Evolutionary conservation across 35 echinoderm and acorn worm species (phyloP).

Genomic region (Ophiothrix spiculata): DNA sequence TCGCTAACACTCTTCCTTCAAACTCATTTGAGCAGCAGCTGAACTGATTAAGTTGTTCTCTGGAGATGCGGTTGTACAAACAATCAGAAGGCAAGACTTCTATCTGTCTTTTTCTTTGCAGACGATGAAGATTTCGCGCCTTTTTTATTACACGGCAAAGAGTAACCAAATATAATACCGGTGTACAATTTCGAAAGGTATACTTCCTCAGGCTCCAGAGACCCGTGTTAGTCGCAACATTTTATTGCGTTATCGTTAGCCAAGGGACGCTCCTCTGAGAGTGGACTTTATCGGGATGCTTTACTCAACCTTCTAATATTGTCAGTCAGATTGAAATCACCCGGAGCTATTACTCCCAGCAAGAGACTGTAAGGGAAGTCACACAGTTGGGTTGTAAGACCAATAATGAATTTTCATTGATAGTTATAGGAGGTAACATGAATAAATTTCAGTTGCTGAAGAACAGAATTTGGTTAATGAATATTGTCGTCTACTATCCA

Average conservation of each 20-base stretch:
- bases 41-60: background rate
- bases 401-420: no score
- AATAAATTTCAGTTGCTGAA: no score
- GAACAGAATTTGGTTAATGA: no score
- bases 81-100: background rate
- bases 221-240: background rate
- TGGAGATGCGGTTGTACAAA: background rate
- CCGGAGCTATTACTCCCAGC: background rate
- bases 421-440: no score
- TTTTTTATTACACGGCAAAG: background rate
- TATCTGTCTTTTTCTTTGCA: background rate
- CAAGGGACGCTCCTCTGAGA: background rate
- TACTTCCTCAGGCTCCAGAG: background rate
- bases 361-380: background rate
- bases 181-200: background rate
- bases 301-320: background rate
- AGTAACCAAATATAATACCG: background rate
- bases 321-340: background rate
- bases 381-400: constrained; percentile 1
- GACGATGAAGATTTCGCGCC: background rate
- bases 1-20: background rate
- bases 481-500: no score
- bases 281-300: background rate
- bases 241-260: background rate
- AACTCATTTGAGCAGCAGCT: background rate